Evolutionary conservation across 1,140 invertebrate genomes (phyloP).

Genomic region (Pseudobourletiella spinata): DNA sequence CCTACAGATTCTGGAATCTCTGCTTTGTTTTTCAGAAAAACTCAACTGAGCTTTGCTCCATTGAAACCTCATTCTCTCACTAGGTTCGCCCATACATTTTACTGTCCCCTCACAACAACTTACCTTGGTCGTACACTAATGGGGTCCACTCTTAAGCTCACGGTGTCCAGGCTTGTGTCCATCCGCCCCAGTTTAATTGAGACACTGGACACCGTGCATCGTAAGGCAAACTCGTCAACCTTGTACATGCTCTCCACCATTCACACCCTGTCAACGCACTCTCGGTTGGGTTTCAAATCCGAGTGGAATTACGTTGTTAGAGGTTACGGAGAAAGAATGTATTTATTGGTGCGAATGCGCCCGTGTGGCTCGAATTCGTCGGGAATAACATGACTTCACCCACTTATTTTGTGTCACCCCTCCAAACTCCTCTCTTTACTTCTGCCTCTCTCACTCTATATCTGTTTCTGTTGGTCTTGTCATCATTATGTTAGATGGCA

Average conservation of each 20-base stretch:
- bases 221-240: background rate
- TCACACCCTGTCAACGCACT: background rate
- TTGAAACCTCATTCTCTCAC: background rate
- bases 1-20: constrained; percentile 36
- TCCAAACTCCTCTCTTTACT: too few species aligned
- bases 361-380: background rate
- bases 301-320: background rate
- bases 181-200: constrained; percentile 30
- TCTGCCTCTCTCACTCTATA: too few species aligned
- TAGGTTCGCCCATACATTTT: background rate
- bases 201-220: constrained; percentile 21
- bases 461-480: too few species aligned
- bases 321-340: background rate
- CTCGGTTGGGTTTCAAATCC: background rate
- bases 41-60: constrained; percentile 17
- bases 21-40: constrained; percentile 36
- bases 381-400: background rate
- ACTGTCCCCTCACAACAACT: background rate
- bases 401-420: too few species aligned
- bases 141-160: too few species aligned
- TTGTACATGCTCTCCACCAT: background rate
- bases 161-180: constrained; percentile 6
- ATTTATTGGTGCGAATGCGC: background rate
- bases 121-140: too few species aligned
- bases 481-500: too few species aligned